Percentiles rank a stretch among this genome's conserved stretches.
Evolutionary conservation across 92 coral and sea anemone species (phyloP).

Genomic region (Zoanthus gigantus): DNA sequence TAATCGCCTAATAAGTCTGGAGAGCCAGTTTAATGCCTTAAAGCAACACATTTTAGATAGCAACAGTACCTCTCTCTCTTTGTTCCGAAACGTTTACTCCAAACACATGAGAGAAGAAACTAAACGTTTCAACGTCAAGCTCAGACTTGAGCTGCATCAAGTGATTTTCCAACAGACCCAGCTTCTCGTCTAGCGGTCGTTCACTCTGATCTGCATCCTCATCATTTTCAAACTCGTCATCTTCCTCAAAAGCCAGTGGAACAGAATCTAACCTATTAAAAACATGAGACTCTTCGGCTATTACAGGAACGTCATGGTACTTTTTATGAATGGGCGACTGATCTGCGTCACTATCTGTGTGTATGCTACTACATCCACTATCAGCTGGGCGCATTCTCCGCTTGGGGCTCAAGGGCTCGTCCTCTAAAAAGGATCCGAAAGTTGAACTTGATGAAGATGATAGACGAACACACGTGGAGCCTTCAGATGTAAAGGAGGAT

Average conservation of each 20-base stretch:
- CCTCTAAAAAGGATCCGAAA: constrained; percentile 82
- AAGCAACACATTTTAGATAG: not conserved
- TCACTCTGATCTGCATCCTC: constrained; percentile 49
- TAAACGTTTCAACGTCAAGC: constrained; percentile 78
- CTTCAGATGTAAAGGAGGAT: constrained; percentile 16
- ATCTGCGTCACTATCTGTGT: constrained; percentile 72
- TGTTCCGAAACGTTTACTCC: constrained; percentile 67
- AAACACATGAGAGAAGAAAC: constrained; percentile 83
- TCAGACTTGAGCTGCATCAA: constrained; percentile 76
- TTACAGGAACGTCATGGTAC: constrained; percentile 48
- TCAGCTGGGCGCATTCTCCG: constrained; percentile 72
- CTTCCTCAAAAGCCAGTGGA: constrained; percentile 77
- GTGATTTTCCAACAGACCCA: constrained; percentile 73
- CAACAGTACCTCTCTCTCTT: constrained; percentile 61
- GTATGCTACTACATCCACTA: constrained; percentile 90
- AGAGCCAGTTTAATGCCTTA: too few relatives aligned
- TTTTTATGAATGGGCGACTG: constrained; percentile 63
- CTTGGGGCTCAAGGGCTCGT: constrained; percentile 84
- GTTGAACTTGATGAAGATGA: constrained; percentile 77
- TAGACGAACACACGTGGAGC: constrained; percentile 16
- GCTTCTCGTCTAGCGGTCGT: constrained; percentile 73
- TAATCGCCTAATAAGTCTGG: too few relatives aligned
- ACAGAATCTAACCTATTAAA: constrained; percentile 55
- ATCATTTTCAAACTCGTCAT: constrained; percentile 68
- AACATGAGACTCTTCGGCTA: constrained; percentile 42